Evolutionary conservation across 2,888 invertebrate species (phyloP), one percentile per base, ranked within the genome.

Genomic region (Lobophora halterata): DNA sequence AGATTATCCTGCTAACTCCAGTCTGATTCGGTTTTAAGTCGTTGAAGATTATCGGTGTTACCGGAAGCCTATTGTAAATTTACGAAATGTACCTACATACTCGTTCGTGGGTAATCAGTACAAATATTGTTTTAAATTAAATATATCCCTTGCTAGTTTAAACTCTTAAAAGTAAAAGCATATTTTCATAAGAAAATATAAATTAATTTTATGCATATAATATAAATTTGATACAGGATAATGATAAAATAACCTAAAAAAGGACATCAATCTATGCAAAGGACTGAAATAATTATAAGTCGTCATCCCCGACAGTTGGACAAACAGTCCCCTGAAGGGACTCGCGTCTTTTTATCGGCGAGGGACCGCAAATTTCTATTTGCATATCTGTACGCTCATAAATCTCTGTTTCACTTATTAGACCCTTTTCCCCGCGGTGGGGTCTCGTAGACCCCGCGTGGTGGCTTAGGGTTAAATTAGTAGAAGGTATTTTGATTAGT

Each of bases 341-440:
- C 61, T 58, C 64, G 65, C 76, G 83, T 83, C 86, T 86, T 86
- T 87, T 86, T 85, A 82, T 81, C 82, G 75, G 71, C 71, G 66
- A 71, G 85, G 83, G 83, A 80, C 80, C 80, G 80, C 79, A 81
- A 79, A 82, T 79, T 85, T 85, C 79, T 86, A 87, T 87, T 87
- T 87, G 86, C 86, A 87, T 87, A 87, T 87, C 86, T 85, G 76
- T 70, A 71, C 71, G 69, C 74, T 81, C 82, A 85, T 87, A 87
- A 87, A 87, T 87, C 87, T 85, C 79, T 72, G 85, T 81, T 86
- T 83, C 83, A 85, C 83, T 86, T 86, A 86, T 87, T 87, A 82
- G 85, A 74, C 68, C 72, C 64, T 69, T 71, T 65, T 55, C 68
- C 61, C 62, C 27, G 48, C 44, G 35, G 50, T 60, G 59, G 71